Conservation (phyloP, 2,888 invertebrate genomes). For the Mechanitis mazaeus region DNA sequence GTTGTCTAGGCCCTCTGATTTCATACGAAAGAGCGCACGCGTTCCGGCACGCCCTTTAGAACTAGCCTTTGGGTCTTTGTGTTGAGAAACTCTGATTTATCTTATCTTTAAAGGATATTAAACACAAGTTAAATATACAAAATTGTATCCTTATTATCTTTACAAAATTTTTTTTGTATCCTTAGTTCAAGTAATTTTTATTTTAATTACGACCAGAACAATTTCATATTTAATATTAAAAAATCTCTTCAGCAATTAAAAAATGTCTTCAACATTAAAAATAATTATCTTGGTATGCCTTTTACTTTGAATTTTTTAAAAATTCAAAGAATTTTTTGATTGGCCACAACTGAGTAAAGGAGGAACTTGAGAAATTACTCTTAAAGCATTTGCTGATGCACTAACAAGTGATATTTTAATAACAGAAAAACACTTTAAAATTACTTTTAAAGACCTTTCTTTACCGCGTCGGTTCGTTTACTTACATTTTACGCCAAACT, state of each 20-base stretch:
- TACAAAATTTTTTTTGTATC: no score
- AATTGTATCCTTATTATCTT: no score
- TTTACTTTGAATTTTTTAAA: background rate
- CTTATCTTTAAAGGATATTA: slow-evolving; percentile 24
- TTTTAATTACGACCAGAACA: no score
- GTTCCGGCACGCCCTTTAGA: slow-evolving; percentile 44
- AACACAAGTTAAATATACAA: no score
- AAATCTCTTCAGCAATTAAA: background rate
- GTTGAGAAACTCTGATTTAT: slow-evolving; percentile 24
- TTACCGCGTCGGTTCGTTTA: slow-evolving; percentile 12
- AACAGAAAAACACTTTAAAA: slow-evolving; percentile 25
- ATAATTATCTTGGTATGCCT: background rate
- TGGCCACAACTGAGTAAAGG: slow-evolving; percentile 26
- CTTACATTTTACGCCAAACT: slow-evolving; percentile 11
- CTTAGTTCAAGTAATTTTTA: no score
- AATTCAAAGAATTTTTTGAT: slow-evolving; percentile 19
- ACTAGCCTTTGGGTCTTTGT: slow-evolving; percentile 23
- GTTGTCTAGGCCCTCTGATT: slow-evolving; percentile 33
- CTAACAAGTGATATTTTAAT: slow-evolving; percentile 47
- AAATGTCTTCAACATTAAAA: background rate
- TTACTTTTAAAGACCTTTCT: slow-evolving; percentile 2
- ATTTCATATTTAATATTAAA: background rate
- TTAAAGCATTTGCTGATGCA: slow-evolving; percentile 42
- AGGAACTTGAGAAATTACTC: slow-evolving; percentile 40
- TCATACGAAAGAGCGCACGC: slow-evolving; percentile 31